Conservation (phyloP, 2,797 vertebrate genomes). For the Garrulus glandarius region DNA sequence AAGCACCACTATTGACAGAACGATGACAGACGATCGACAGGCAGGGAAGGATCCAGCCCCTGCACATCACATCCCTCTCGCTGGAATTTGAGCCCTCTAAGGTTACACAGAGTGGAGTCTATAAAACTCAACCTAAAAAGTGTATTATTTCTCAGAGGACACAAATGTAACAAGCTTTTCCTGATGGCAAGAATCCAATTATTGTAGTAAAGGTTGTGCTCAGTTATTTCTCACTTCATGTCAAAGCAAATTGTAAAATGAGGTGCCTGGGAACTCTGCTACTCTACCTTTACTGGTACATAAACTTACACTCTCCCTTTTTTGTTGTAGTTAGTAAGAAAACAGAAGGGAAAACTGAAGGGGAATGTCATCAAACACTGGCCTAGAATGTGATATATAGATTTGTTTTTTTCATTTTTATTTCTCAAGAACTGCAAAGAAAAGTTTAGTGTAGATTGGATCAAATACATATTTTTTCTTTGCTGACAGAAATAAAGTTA, state of each 20-base stretch:
- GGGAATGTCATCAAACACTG: not conserved
- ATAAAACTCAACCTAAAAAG: conserved; percentile 55
- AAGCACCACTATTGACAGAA: not conserved
- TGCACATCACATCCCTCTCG: not conserved
- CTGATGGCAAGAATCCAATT: conserved; percentile 72
- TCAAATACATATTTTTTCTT: conserved; percentile 45
- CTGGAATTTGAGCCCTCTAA: conserved; percentile 49
- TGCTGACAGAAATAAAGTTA: conserved; percentile 28
- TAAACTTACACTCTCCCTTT: not conserved
- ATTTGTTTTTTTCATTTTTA: not conserved
- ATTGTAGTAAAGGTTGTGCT: conserved; percentile 53
- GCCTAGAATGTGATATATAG: not conserved
- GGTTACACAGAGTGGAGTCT: conserved; percentile 59
- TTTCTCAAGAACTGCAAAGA: conserved; percentile 10
- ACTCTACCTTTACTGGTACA: not conserved
- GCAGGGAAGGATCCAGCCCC: not conserved
- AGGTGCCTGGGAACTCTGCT: conserved; percentile 24
- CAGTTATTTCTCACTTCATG: conserved; percentile 47
- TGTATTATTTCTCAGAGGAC: conserved; percentile 65
- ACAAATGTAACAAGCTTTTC: conserved; percentile 49
- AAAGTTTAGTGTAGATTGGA: conserved; percentile 34
- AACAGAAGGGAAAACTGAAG: conserved; percentile 46
- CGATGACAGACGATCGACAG: not conserved
- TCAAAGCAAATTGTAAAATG: conserved; percentile 53
- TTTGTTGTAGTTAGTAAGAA: conserved; percentile 26